phyloP scores from a whole-genome alignment of 2,797 vertebrate species.

The Masticophis lateralis region DNA sequence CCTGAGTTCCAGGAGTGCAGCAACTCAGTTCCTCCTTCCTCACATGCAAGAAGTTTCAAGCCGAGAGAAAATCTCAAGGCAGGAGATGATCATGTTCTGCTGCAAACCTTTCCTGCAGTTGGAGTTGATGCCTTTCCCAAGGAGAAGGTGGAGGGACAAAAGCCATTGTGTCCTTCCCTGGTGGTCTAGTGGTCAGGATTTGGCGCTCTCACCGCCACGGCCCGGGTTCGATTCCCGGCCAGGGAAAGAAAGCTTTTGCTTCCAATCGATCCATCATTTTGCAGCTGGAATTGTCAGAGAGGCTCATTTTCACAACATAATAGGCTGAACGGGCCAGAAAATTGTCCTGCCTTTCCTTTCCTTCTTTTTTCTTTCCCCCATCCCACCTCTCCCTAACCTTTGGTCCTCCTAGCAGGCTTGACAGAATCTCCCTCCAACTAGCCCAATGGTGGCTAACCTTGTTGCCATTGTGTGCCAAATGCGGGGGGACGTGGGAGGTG shows the following conservation, averaged over 20 bases:
- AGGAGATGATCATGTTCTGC: too few relatives aligned
- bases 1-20: too few relatives aligned
- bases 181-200: constrained; percentile 7
- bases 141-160: not conserved
- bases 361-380: not conserved
- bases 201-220: not conserved
- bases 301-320: not conserved
- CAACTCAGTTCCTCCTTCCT: too few relatives aligned
- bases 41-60: too few relatives aligned
- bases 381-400: not conserved
- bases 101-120: too few relatives aligned
- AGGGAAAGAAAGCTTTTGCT: not conserved
- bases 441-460: too few relatives aligned
- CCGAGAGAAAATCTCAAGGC: too few relatives aligned
- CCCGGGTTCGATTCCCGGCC: not conserved
- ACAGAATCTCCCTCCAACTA: not conserved
- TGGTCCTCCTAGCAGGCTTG: not conserved
- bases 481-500: fast-evolving
- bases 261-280: not conserved
- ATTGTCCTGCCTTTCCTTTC: not conserved
- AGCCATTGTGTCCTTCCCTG: not conserved
- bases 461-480: too few relatives aligned
- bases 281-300: not conserved
- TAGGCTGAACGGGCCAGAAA: not conserved
- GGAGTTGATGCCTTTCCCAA: not conserved